Base-by-base conservation (phyloP, 2,797 vertebrate species). In the Anguilla megastoma region DNA sequence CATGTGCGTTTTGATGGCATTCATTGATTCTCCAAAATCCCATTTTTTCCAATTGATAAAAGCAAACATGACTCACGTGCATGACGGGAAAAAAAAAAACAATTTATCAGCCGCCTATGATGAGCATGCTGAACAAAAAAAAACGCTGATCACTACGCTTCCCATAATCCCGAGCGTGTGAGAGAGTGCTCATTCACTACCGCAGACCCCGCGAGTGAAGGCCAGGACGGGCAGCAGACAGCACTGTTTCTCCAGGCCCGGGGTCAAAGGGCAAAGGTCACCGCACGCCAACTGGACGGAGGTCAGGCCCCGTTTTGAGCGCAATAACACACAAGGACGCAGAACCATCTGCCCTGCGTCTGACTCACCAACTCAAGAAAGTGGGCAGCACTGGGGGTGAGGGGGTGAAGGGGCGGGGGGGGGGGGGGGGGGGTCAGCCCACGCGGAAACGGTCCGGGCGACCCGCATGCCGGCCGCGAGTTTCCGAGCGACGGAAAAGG, bases 231-330 rank as follows among this genome's bases (percentile, higher is more conserved):
- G 79, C 79, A 12, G 24, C 79, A 50, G 79, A 82, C n/a, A 5
- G 79, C 24, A 24, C 79, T 9, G 10, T 16, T 16, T 16, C 30
- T 79, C 74, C 10, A 45, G 74, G 18, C 36, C 36, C 1, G 82
- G 41, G 52, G 82, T 84, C 10, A 84, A 84, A 83, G 48, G 80
- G 14, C 14, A 79, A 79, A 82, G 79, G 79, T 82, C 76, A 80
- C 76, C 3, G 8, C 41, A 48, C 4, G 21, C 18, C 41, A 7
- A 50, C 21, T 36, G 33, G 74, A 45, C 30, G 33, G 71, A 33
- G 30, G 71, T 76, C 74, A 10, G 30, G 33, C 12, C 12, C 9
- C 2, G 6, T 41, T 12, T 45, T 41, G 5, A 10, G 16, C 14
- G 33, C 33, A 79, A 5, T 14, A 36, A 36, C 71, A 12, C 71